Base-by-base conservation (phyloP, 2,113 vertebrate genomes). In the Scophthalmus maximus region DNA sequence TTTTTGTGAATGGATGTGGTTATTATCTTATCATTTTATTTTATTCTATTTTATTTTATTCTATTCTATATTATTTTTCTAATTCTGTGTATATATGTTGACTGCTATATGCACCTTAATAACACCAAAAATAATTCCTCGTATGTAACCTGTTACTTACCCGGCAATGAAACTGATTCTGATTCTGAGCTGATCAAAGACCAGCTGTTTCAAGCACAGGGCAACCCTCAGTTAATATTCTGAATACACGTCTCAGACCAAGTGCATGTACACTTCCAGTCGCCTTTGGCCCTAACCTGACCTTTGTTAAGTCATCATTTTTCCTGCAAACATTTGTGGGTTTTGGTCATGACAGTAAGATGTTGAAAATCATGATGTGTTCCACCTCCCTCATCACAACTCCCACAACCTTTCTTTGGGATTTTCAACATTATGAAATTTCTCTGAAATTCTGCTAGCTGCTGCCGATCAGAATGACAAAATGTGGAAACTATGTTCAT, bases 381-480 rank as follows among this genome's bases (percentile, higher is more conserved):
- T 79, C 67, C 77, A 76, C 78, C 81, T 49, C 66, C 51, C 49
- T 77, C 38, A 52, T 73, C 34, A 14, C 5, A 34, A 82, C 84
- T 87, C 88, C 82, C 83, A 70, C 79, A n/a, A 42, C 22, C 5
- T 40, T 74, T 57, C 9, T 26, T 27, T 65, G 65, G 49, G 68
- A 65, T 71, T 79, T 76, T 47, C 15, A 56, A 1, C n/a, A 30
- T 75, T 83, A 36, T 73, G 67, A 51, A 84, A 82, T 52, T 15
- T 58, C 70, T 68, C 30, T 30, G 14, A 25, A 6, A 36, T 50
- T 50, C 14, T 47, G 1, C 57, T 50, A 12, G 32, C 59, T 12
- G 1, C 30, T 3, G 1, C 29, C 6, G 17, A 12, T 57, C 3
- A 58, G 17, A 23, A 63, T 58, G 9, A 57, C 9, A 65, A 72